Evolutionary conservation across 1,140 invertebrate genomes (phyloP).

Genomic region (Drosophila persimilis): DNA sequence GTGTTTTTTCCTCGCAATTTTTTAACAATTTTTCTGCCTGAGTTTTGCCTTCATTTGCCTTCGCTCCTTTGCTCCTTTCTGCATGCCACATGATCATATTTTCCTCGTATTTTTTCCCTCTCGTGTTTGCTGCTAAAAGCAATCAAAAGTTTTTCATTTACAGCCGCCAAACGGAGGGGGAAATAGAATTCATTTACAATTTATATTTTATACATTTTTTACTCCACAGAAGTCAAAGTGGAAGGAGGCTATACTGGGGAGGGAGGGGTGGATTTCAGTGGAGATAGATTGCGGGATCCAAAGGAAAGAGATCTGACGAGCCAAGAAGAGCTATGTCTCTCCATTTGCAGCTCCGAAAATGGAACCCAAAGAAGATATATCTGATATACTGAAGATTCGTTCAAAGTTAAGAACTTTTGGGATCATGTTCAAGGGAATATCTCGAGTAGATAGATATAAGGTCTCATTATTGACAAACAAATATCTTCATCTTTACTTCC

Average conservation of each 20-base stretch:
- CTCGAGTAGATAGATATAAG: too few species aligned
- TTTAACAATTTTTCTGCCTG: slow-evolving; percentile 7
- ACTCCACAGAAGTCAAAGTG: slow-evolving; percentile 2
- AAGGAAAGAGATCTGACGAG: too few species aligned
- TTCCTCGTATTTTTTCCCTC: slow-evolving; percentile 34
- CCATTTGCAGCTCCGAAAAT: too few species aligned
- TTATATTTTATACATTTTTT: slow-evolving; percentile 20
- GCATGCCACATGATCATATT: slow-evolving; percentile 44
- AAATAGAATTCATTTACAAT: slow-evolving; percentile 36
- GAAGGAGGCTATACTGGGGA: not conserved
- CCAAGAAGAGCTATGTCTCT: too few species aligned
- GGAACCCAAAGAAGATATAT: too few species aligned
- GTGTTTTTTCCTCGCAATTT: slow-evolving; percentile 42
- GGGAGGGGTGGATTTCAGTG: not conserved
- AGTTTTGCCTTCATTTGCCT: slow-evolving; percentile 7
- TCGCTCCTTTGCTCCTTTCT: not conserved
- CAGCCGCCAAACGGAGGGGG: slow-evolving; percentile 3
- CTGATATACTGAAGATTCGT: too few species aligned
- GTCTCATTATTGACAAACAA: too few species aligned
- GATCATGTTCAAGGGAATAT: too few species aligned
- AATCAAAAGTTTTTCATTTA: slow-evolving; percentile 63
- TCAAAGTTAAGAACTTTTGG: too few species aligned
- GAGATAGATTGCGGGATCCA: slow-evolving; percentile 12
- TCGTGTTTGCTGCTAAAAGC: slow-evolving; percentile 48
- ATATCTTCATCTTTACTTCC: too few species aligned